Conservation (phyloP, 1,140 invertebrate species). For the Bathynomus jamesi region DNA sequence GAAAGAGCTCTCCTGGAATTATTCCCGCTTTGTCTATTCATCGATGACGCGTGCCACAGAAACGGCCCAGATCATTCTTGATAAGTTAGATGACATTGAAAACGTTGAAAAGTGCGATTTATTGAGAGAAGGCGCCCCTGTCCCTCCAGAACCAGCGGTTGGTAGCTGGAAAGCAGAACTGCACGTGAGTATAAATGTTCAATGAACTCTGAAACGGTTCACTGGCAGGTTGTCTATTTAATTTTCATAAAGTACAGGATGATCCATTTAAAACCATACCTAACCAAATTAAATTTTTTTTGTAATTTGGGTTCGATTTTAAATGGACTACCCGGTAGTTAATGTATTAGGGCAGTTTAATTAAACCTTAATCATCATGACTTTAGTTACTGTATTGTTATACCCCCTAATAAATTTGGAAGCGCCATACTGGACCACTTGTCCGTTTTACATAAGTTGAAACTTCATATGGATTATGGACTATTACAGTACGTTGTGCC, state of each 20-base stretch:
- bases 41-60: slow-evolving; percentile 90
- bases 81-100: slow-evolving; percentile 47
- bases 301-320: too few relatives aligned
- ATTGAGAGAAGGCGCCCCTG: slow-evolving; percentile 87
- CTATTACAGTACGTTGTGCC: too few relatives aligned
- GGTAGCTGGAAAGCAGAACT: slow-evolving; percentile 75
- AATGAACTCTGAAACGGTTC: too few relatives aligned
- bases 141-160: slow-evolving; percentile 76
- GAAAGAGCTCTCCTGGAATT: slow-evolving; percentile 65
- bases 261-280: too few relatives aligned
- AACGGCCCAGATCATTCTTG: slow-evolving; percentile 74
- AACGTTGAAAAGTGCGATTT: slow-evolving; percentile 56
- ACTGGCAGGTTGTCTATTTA: slow-evolving; percentile 5
- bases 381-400: not conserved
- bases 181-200: slow-evolving; percentile 57
- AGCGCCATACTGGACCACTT: too few relatives aligned
- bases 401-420: too few relatives aligned
- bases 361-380: slow-evolving; percentile 3
- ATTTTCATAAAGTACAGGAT: not conserved
- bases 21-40: slow-evolving; percentile 68
- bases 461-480: too few relatives aligned
- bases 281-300: too few relatives aligned
- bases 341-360: slow-evolving; percentile 1
- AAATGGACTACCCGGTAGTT: too few relatives aligned
- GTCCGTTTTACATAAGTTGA: too few relatives aligned